Percentiles rank a stretch among this genome's conserved stretches.
Conservation (phyloP, 2,113 vertebrate genomes). For the Noturus placidus region DNA sequence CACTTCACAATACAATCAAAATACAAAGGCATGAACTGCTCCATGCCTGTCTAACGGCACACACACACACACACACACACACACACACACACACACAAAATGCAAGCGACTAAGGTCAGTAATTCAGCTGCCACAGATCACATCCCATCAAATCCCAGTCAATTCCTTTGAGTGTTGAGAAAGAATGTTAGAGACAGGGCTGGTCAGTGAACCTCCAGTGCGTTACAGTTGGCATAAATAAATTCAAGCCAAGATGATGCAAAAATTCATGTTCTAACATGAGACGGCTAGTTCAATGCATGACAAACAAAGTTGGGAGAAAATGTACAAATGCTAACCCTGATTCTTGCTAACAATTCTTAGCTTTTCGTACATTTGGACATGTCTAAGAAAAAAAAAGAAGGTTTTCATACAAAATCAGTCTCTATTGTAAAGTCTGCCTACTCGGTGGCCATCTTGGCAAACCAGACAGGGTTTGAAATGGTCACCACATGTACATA, state of each 20-base stretch:
- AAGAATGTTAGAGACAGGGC: neutral
- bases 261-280: neutral
- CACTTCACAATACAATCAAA: slow-evolving; percentile 51
- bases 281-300: neutral
- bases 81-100: slow-evolving; percentile 8
- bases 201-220: neutral
- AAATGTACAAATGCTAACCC: neutral
- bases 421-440: neutral
- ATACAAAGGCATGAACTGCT: slow-evolving; percentile 47
- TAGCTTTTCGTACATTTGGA: neutral
- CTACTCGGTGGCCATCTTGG: neutral
- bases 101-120: neutral
- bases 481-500: neutral
- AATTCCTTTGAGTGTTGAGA: neutral
- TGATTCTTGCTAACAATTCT: neutral
- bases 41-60: slow-evolving; percentile 19
- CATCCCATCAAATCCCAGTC: slow-evolving; percentile 35
- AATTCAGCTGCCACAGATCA: slow-evolving; percentile 34
- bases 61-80: slow-evolving; percentile 18
- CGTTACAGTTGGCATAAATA: neutral
- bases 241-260: neutral
- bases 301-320: too few relatives aligned
- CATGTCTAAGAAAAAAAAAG: too few relatives aligned
- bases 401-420: neutral
- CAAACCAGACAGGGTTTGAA: neutral